Conservation (phyloP, 2,113 vertebrate genomes). For the Tretioscincus oriximinensis region DNA sequence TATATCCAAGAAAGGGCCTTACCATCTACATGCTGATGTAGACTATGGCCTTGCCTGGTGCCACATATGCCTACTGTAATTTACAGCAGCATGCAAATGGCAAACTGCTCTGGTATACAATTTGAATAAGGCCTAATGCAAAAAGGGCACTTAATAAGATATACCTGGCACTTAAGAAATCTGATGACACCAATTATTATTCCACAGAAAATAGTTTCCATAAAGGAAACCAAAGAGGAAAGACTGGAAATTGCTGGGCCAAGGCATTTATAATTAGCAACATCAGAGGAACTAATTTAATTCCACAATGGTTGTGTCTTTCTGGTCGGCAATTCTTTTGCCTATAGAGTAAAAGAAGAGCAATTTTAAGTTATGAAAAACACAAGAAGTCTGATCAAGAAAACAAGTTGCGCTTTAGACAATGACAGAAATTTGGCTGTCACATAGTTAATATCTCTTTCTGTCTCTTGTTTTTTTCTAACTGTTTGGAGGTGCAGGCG, state of each 20-base stretch:
- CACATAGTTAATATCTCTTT: conserved; percentile 8
- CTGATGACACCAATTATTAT: not conserved
- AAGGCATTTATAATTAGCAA: not conserved
- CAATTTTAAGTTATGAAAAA: not conserved
- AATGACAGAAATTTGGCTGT: not conserved
- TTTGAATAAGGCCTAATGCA: too few species aligned
- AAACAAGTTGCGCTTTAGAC: not conserved
- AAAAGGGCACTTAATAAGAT: too few species aligned
- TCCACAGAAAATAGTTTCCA: not conserved
- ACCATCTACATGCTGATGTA: too few species aligned
- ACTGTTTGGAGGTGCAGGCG: not conserved
- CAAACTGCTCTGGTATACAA: too few species aligned
- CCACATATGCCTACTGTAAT: too few species aligned
- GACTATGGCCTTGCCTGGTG: too few species aligned
- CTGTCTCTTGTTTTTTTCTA: conserved; percentile 1
- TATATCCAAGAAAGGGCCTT: too few species aligned
- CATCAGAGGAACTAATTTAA: not conserved
- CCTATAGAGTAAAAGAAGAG: not conserved
- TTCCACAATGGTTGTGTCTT: not conserved
- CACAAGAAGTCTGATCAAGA: not conserved
- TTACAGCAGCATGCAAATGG: too few species aligned
- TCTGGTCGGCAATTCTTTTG: not conserved
- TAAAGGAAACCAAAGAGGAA: not conserved
- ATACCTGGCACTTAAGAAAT: not conserved
- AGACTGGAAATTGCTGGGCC: not conserved